A percentile compares a stretch with the other conserved stretches of the same genome.
phyloP scores from a whole-genome alignment of 2,888 invertebrate species.

The Patella depressa region DNA sequence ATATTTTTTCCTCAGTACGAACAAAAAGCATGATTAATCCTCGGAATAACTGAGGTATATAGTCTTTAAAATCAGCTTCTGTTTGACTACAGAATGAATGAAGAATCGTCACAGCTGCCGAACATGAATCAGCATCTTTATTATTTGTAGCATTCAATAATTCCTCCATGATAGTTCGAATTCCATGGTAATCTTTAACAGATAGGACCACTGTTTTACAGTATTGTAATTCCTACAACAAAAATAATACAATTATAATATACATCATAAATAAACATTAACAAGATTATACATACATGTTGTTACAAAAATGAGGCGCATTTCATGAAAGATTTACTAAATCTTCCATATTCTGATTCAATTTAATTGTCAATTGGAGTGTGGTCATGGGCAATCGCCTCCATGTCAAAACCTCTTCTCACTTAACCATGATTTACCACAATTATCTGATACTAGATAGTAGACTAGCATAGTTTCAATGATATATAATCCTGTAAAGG shows the following conservation, averaged over 20 bases:
- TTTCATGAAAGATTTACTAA: too few species aligned
- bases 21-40: constrained; percentile 89
- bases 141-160: constrained; percentile 80
- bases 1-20: constrained; percentile 84
- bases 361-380: too few species aligned
- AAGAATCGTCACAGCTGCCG: constrained; percentile 88
- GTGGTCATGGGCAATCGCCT: too few species aligned
- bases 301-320: too few species aligned
- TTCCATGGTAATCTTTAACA: constrained; percentile 84
- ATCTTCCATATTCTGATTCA: too few species aligned
- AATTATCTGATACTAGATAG: too few species aligned
- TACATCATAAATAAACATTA: not conserved
- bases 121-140: constrained; percentile 75
- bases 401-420: too few species aligned
- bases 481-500: too few species aligned
- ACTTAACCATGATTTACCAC: too few species aligned
- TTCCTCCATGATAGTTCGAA: constrained; percentile 88
- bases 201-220: constrained; percentile 94
- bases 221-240: constrained; percentile 83
- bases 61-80: constrained; percentile 87
- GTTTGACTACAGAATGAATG: constrained; percentile 92
- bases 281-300: not conserved
- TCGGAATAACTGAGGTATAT: constrained; percentile 89
- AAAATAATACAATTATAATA: not conserved
- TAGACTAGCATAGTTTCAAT: too few species aligned